Conservation (phyloP, 2,113 vertebrate genomes). For the Sprattus sprattus region DNA sequence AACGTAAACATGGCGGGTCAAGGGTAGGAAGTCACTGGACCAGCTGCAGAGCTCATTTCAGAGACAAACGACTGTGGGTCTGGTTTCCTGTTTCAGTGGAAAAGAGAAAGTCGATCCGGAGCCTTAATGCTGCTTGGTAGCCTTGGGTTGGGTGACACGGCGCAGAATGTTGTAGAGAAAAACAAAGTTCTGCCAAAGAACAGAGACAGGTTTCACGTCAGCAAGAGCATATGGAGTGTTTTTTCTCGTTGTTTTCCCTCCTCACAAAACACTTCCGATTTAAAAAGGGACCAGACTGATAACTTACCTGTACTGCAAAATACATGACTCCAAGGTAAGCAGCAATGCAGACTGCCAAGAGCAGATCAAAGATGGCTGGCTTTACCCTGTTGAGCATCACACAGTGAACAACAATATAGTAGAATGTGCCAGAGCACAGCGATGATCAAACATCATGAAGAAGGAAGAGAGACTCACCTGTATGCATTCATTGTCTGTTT, state of each 20-base stretch:
- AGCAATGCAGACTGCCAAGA: conserved; percentile 91
- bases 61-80: not conserved
- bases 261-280: not conserved
- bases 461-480: conserved; percentile 70
- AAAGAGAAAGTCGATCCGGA: not conserved
- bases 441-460: not conserved
- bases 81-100: not conserved
- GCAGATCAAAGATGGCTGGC: conserved; percentile 96
- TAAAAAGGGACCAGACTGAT: not conserved
- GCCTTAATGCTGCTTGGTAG: conserved; percentile 77
- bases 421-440: not conserved
- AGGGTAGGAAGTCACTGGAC: not conserved
- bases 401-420: not conserved
- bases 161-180: conserved; percentile 85
- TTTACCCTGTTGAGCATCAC: conserved; percentile 82
- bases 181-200: conserved; percentile 83
- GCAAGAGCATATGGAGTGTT: not conserved
- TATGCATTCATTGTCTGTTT: conserved; percentile 99
- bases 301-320: conserved; percentile 86
- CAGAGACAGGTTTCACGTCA: conserved; percentile 49
- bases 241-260: not conserved
- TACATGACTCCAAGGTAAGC: conserved; percentile 93
- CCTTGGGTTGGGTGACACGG: conserved; percentile 81
- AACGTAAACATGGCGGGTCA: not conserved
- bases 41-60: not conserved